These are phyloP conservation scores for Ypsolopha sequella DNA, from an alignment of 2,888 invertebrate species.

Conservation along the genomic window DNA sequence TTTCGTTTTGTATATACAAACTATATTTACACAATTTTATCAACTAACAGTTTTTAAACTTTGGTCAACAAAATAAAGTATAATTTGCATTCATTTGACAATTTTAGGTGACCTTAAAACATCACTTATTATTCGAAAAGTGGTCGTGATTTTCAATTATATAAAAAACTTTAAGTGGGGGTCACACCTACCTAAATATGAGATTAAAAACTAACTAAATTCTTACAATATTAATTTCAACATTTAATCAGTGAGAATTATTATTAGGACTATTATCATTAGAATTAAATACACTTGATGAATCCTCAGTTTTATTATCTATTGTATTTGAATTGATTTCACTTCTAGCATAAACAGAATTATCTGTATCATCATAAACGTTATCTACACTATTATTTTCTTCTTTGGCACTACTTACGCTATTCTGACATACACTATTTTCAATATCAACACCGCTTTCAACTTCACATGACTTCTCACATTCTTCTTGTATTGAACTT, in stretches of 20 bases:
- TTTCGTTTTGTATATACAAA: no score
- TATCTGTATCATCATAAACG: conserved; percentile 22
- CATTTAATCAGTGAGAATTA: conserved; percentile 38
- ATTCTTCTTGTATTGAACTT: background rate
- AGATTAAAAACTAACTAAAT: no score
- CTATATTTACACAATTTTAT: no score
- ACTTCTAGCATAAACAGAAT: conserved; percentile 28
- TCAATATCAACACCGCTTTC: background rate
- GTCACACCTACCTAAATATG: no score
- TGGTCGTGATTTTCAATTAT: no score
- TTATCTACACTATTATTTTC: conserved; percentile 25
- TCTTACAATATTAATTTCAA: no score
- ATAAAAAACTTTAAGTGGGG: no score
- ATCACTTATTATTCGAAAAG: no score
- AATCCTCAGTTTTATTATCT: conserved; percentile 20
- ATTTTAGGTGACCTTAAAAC: no score
- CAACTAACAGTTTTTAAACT: no score
- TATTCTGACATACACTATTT: conserved; percentile 8
- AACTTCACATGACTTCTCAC: background rate
- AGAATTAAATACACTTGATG: conserved; percentile 30
- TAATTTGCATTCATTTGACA: no score
- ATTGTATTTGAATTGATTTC: conserved; percentile 59
- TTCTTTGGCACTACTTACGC: conserved; percentile 28
- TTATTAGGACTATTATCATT: conserved; percentile 58
- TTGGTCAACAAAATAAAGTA: no score